A percentile compares a stretch with the other conserved stretches of the same genome.
phyloP scores from a whole-genome alignment of 2,113 vertebrate species.

The Tychaedon coryphoeus region DNA sequence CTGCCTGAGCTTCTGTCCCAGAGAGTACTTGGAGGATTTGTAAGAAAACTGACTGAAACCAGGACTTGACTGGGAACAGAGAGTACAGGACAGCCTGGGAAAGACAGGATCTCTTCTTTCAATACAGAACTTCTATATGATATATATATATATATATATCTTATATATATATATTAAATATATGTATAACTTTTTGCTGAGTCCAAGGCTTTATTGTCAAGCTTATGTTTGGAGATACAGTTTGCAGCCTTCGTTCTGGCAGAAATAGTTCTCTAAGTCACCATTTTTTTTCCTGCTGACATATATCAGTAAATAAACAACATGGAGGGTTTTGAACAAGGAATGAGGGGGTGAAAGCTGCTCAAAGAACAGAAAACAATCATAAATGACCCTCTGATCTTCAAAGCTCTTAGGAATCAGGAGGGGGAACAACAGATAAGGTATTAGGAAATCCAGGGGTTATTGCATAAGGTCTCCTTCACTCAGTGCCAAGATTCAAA shows the following conservation, averaged over 20 bases:
- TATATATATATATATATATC: too few relatives aligned
- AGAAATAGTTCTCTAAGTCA: slow-evolving; percentile 47
- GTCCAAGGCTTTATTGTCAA: neutral
- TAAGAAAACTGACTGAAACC: neutral
- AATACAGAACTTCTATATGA: neutral
- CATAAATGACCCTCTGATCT: slow-evolving; percentile 22
- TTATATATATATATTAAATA: too few relatives aligned
- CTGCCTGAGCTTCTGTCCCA: neutral
- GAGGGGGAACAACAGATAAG: neutral
- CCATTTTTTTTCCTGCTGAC: slow-evolving; percentile 14
- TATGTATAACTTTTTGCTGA: neutral
- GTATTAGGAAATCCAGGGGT: neutral
- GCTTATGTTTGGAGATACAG: neutral
- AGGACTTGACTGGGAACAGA: neutral
- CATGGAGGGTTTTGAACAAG: neutral
- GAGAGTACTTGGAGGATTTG: neutral
- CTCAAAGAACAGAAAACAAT: slow-evolving; percentile 41
- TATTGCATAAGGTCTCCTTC: neutral
- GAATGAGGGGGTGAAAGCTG: neutral
- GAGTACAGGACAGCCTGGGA: neutral
- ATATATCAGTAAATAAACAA: slow-evolving; percentile 43
- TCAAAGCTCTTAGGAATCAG: neutral
- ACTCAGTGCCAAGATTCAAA: neutral
- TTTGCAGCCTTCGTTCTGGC: slow-evolving; percentile 7
- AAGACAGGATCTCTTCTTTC: neutral